Percentiles rank a stretch among this genome's conserved stretches.
Evolutionary conservation across 2,113 vertebrate species (phyloP).

Genomic region (Ceuthmochares aereus): DNA sequence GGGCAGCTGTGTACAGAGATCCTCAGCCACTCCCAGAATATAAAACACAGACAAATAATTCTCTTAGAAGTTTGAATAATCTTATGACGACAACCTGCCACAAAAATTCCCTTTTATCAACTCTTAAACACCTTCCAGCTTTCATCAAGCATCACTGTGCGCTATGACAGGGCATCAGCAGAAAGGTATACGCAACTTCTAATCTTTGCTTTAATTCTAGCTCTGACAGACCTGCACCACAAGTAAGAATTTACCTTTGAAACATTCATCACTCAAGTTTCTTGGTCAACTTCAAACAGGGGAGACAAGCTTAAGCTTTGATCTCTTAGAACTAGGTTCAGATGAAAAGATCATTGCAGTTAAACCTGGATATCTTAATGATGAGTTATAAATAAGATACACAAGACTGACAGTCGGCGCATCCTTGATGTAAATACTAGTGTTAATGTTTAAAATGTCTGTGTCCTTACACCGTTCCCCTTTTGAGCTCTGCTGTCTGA

Average conservation of each 20-base stretch:
- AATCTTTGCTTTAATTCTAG: conserved; percentile 15
- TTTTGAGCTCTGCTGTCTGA: neutral
- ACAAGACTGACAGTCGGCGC: neutral
- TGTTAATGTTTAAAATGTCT: neutral
- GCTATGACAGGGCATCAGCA: neutral
- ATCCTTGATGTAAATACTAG: neutral
- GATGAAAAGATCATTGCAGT: neutral
- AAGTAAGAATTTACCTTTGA: conserved; percentile 27
- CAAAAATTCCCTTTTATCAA: conserved; percentile 55
- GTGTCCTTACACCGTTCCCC: neutral
- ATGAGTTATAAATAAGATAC: neutral
- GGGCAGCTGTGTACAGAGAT: neutral
- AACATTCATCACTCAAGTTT: neutral
- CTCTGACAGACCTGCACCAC: conserved; percentile 20
- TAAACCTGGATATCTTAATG: neutral
- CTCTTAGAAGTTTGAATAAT: neutral
- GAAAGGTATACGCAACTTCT: neutral
- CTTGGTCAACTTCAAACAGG: conserved; percentile 2
- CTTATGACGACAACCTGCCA: neutral
- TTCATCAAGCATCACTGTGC: neutral
- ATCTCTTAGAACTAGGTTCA: conserved; percentile 23
- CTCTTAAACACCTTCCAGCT: neutral
- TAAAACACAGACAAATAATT: neutral
- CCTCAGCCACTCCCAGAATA: neutral
- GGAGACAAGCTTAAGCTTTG: conserved; percentile 41